A percentile compares a stretch with the other conserved stretches of the same genome.
These are phyloP conservation scores for Drosophila repleta DNA, from an alignment of 1,140 invertebrate species.

Conservation along the genomic window DNA sequence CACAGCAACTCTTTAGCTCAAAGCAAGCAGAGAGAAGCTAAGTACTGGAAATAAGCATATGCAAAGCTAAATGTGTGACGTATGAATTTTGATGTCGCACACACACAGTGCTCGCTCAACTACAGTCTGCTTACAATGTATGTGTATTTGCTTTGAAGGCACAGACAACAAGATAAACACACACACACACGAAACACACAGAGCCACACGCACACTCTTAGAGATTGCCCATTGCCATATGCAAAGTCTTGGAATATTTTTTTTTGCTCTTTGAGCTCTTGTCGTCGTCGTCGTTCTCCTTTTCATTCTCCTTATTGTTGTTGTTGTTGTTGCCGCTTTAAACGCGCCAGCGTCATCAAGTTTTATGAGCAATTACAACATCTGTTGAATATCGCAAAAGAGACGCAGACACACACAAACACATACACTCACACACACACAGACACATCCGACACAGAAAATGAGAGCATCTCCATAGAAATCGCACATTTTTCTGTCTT, in stretches of 20 bases:
- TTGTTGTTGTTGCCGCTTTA: constrained; percentile 42
- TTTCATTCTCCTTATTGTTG: constrained; percentile 10
- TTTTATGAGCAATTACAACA: constrained; percentile 83
- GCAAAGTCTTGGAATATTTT: constrained; percentile 58
- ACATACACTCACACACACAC: constrained; percentile 10
- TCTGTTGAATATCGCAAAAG: constrained; percentile 79
- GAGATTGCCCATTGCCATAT: constrained; percentile 62
- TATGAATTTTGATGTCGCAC: constrained; percentile 76
- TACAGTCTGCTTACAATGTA: constrained; percentile 69
- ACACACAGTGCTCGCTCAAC: constrained; percentile 15
- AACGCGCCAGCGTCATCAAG: constrained; percentile 78
- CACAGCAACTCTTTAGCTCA: constrained; percentile 2
- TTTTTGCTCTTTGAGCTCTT: constrained; percentile 38
- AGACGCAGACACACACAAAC: constrained; percentile 29
- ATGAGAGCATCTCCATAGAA: constrained; percentile 42
- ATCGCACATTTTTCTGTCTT: constrained; percentile 44
- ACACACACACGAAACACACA: constrained; percentile 15
- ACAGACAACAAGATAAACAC: constrained; percentile 19
- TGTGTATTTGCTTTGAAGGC: constrained; percentile 2
- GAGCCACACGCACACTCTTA: constrained; percentile 5
- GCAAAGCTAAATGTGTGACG: constrained; percentile 70
- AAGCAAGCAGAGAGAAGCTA: constrained; percentile 6
- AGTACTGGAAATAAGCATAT: constrained; percentile 55
- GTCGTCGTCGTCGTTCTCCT: not conserved
- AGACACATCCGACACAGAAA: constrained; percentile 29